Conservation (phyloP, 2,113 vertebrate genomes). For the Probosciger aterrimus region DNA sequence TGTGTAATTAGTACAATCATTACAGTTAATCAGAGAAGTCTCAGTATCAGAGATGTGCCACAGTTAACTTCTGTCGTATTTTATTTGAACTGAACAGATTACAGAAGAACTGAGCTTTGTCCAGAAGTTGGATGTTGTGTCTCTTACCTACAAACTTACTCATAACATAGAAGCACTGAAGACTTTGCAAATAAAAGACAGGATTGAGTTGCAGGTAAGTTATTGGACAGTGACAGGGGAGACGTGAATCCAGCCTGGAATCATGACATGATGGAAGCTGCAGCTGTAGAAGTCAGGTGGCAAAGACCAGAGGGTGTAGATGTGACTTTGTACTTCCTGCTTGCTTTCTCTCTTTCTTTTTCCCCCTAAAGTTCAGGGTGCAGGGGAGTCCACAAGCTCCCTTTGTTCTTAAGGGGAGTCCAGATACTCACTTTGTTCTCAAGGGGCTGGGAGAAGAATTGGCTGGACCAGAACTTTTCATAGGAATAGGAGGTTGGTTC, state of each 20-base stretch:
- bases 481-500: neutral
- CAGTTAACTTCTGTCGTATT: neutral
- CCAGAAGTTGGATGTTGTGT: constrained; percentile 28
- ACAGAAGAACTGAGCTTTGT: constrained; percentile 69
- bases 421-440: neutral
- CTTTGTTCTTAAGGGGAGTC: neutral
- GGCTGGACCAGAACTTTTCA: neutral
- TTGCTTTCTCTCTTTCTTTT: neutral
- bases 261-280: neutral
- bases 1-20: neutral
- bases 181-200: constrained; percentile 63
- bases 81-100: constrained; percentile 60
- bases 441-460: neutral
- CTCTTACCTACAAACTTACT: constrained; percentile 62
- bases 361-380: neutral
- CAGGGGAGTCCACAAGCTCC: neutral
- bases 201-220: constrained; percentile 73
- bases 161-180: constrained; percentile 73
- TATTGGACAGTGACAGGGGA: neutral
- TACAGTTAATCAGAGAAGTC: neutral
- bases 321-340: neutral
- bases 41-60: neutral
- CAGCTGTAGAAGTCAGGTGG: neutral
- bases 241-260: neutral
- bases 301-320: neutral